These are phyloP conservation scores for Ips typographus DNA, from an alignment of 1,140 invertebrate genomes.

Conservation along the genomic window DNA sequence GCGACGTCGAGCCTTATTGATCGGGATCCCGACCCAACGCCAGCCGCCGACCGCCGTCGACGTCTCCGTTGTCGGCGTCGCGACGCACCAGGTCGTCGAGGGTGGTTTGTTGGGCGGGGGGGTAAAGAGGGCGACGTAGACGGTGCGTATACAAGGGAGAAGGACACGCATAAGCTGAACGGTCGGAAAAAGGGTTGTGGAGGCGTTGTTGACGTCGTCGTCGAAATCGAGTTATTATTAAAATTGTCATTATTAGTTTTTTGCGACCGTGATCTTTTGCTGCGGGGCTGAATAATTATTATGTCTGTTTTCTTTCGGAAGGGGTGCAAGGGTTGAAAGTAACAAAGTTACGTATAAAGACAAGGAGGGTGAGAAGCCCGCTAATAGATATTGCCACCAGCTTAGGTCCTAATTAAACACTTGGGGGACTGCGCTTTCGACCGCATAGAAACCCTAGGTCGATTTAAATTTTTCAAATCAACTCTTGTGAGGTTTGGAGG, in stretches of 20 bases:
- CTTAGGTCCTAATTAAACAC: too few relatives aligned
- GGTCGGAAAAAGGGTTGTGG: constrained; percentile 15
- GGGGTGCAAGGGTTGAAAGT: too few relatives aligned
- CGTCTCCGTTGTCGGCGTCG: constrained; percentile 35
- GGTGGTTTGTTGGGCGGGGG: neutral
- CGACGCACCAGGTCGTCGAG: constrained; percentile 17
- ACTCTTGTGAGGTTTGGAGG: too few relatives aligned
- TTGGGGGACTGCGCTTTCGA: too few relatives aligned
- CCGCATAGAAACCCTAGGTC: too few relatives aligned
- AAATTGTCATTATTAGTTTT: constrained; percentile 1
- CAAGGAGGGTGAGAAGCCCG: too few relatives aligned
- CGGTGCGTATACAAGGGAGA: constrained; percentile 2
- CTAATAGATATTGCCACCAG: too few relatives aligned
- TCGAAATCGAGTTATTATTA: constrained; percentile 12
- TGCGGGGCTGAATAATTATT: too few relatives aligned
- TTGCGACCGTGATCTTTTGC: constrained; percentile 1
- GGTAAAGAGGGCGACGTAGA: neutral
- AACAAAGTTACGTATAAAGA: too few relatives aligned
- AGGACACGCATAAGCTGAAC: constrained; percentile 16
- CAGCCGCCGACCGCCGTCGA: constrained; percentile 34
- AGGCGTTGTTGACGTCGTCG: constrained; percentile 20
- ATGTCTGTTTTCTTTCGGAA: too few relatives aligned
- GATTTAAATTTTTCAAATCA: too few relatives aligned
- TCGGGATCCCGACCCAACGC: constrained; percentile 29
- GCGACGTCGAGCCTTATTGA: constrained; percentile 29